phyloP scores from a whole-genome alignment of 2,797 vertebrate genomes.

The Characodon lateralis region DNA sequence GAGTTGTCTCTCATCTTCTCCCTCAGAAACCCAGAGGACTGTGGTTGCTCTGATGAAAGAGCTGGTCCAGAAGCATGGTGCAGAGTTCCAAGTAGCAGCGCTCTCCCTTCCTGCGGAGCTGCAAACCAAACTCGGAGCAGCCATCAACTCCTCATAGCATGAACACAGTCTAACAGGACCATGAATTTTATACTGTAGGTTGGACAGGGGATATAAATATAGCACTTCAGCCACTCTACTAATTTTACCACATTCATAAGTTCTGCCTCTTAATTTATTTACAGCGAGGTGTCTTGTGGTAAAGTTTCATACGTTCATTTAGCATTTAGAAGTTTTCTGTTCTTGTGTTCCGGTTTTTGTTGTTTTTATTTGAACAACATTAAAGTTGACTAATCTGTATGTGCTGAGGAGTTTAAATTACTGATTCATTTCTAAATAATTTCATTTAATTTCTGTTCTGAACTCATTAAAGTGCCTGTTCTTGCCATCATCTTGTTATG shows the following conservation, averaged over 20 bases:
- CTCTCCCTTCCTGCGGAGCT: slow-evolving; percentile 81
- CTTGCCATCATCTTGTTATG: neutral
- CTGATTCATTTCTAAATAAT: neutral
- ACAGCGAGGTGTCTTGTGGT: slow-evolving; percentile 24
- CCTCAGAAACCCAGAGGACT: slow-evolving; percentile 79
- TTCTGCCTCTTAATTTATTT: slow-evolving; percentile 66
- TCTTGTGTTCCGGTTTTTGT: slow-evolving; percentile 22
- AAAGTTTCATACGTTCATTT: slow-evolving; percentile 41
- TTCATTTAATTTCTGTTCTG: neutral
- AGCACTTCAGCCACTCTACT: slow-evolving; percentile 44
- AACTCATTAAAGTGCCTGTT: slow-evolving; percentile 1
- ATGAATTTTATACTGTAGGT: slow-evolving; percentile 44
- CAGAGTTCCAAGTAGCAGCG: slow-evolving; percentile 83
- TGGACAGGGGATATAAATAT: slow-evolving; percentile 32
- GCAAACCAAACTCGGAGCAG: slow-evolving; percentile 71
- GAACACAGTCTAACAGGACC: slow-evolving; percentile 20
- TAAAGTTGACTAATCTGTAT: neutral
- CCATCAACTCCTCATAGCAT: slow-evolving; percentile 65
- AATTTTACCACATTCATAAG: slow-evolving; percentile 23
- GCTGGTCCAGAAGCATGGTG: slow-evolving; percentile 76
- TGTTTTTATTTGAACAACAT: neutral
- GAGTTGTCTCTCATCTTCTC: slow-evolving; percentile 21
- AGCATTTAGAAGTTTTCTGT: slow-evolving; percentile 29
- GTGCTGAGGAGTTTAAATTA: neutral
- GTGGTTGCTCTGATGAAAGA: slow-evolving; percentile 76